Evolutionary conservation across 2,113 vertebrate genomes (phyloP), one percentile per base, ranked within the genome.

Genomic region (Sciurus niger): DNA sequence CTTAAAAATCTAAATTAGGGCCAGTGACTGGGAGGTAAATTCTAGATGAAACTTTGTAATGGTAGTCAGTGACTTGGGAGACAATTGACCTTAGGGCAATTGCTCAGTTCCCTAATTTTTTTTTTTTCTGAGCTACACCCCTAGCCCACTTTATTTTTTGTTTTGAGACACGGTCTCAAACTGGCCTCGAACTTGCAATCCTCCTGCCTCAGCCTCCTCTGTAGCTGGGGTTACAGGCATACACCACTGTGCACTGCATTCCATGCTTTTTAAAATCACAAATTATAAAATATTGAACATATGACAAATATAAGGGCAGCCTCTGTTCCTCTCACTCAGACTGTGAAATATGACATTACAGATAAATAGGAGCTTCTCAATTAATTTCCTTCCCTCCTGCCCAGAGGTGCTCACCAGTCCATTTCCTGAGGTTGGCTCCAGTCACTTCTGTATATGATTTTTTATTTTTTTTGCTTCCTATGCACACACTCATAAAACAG

Each of bases 41-140:
- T 82, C 63, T 85, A 55, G 65, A 20, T 72, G 55, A 28, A 76
- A 28, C 83, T 96, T 96, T 85, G 72, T 70, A 63, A 93, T 46
- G 30, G 55, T 60, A 72, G 67, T 89, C 80, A 22, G 28, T 65
- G 48, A 90, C 58, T 60, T 32, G 20, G 77, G 60, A 84, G 70
- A 72, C 18, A 43, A 79, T 2, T 58, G 76, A 48, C 22, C 53
- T 80, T 40, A 10, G 60, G 46, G 72, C 67, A 79, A 3, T 14
- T 34, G 51, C 82, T n/a, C 34, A 80, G 65, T 37, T 48, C 34
- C 8, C 65, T 40, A 20, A 1, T 46, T 84, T 83, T 63, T 58
- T 58, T 55, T 53, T 53, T 53, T 55, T 55, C 60, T 63, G 60
- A 63, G 25, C 24, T 11, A 63, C 25, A 25, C 3, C 8, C 9